A percentile compares a stretch with the other conserved stretches of the same genome.
Conservation (phyloP, 2,888 invertebrate species). For the Drosophila imparisetae region DNA sequence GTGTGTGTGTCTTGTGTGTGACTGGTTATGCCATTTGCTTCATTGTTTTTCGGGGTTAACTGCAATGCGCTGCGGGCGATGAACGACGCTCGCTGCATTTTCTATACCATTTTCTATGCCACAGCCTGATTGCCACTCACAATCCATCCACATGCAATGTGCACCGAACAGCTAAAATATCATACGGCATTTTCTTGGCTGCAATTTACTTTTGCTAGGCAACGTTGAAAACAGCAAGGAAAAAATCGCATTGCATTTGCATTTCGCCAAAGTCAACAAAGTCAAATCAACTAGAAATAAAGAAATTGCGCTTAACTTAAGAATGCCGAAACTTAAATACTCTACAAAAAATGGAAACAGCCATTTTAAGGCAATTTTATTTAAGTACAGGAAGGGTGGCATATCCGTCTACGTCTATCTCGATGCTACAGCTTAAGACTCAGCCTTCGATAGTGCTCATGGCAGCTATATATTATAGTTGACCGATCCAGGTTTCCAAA, state of each 20-base stretch:
- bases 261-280: not conserved
- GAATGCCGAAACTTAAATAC: not conserved
- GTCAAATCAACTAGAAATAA: not conserved
- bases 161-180: not conserved
- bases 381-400: not conserved
- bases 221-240: not conserved
- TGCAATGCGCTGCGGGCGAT: slow-evolving; percentile 75
- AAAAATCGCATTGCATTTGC: not conserved
- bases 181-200: not conserved
- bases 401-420: too few relatives aligned
- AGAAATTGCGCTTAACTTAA: not conserved
- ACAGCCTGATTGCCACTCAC: slow-evolving; percentile 24
- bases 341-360: too few relatives aligned
- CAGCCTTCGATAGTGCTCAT: not conserved
- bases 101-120: not conserved
- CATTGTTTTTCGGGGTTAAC: slow-evolving; percentile 79
- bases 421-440: not conserved
- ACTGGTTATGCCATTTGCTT: slow-evolving; percentile 63
- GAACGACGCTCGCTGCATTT: slow-evolving; percentile 33
- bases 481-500: not conserved
- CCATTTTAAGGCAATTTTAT: not conserved
- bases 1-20: slow-evolving; percentile 23
- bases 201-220: not conserved
- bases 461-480: not conserved
- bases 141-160: slow-evolving; percentile 33